Conservation (phyloP, 2,113 vertebrate genomes). For the Alligator sinensis region DNA sequence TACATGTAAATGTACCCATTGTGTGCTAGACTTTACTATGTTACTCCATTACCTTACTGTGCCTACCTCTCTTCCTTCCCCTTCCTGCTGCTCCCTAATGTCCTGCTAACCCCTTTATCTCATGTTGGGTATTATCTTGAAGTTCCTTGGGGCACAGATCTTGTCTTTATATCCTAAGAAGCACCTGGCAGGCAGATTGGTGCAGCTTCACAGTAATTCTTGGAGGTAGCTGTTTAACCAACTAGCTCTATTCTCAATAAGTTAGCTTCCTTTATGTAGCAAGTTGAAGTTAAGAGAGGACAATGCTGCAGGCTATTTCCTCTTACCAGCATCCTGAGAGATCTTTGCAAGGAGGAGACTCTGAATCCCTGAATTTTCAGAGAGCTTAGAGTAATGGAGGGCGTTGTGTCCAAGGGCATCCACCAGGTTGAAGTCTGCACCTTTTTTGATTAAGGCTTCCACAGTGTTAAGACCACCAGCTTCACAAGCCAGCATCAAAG, state of each 20-base stretch:
- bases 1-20: not conserved
- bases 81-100: not conserved
- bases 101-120: not conserved
- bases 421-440: slow-evolving; percentile 83
- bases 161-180: not conserved
- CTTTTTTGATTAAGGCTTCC: slow-evolving; percentile 86
- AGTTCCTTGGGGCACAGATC: not conserved
- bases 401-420: slow-evolving; percentile 91
- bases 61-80: not conserved
- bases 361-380: slow-evolving; percentile 84
- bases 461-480: slow-evolving; percentile 74
- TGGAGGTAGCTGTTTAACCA: slow-evolving; percentile 12
- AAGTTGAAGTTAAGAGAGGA: slow-evolving; percentile 37
- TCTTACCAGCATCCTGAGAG: slow-evolving; percentile 82
- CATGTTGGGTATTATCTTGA: not conserved
- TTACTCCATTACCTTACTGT: not conserved
- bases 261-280: slow-evolving; percentile 28
- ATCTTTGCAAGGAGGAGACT: slow-evolving; percentile 82
- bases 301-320: slow-evolving; percentile 9
- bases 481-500: slow-evolving; percentile 91
- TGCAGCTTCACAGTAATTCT: not conserved
- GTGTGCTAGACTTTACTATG: accelerated
- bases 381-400: slow-evolving; percentile 86
- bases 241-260: not conserved
- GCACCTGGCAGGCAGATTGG: not conserved